Conservation (phyloP, 1,140 invertebrate species). For the Delia radicum region DNA sequence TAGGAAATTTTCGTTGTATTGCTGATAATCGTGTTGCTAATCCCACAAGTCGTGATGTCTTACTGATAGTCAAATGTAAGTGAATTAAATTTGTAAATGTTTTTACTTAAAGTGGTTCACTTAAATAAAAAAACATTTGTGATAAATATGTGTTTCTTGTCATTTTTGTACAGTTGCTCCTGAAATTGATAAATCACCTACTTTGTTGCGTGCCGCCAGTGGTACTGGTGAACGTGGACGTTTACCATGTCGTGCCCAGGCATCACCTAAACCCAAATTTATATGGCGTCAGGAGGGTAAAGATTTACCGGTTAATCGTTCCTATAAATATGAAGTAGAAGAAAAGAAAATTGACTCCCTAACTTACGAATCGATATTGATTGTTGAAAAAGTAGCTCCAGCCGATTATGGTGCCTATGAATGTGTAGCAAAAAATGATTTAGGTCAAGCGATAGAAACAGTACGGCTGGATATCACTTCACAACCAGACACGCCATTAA, state of each 20-base stretch:
- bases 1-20: conserved; percentile 86
- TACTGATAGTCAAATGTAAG: conserved; percentile 84
- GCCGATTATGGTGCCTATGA: conserved; percentile 89
- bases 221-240: conserved; percentile 80
- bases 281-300: conserved; percentile 75
- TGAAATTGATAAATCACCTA: conserved; percentile 80
- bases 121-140: background rate
- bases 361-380: conserved; percentile 75
- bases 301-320: conserved; percentile 49
- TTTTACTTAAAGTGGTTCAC: too few species aligned
- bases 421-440: conserved; percentile 83
- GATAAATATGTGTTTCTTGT: background rate
- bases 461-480: conserved; percentile 84
- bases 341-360: conserved; percentile 60
- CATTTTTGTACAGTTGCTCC: conserved; percentile 67
- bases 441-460: conserved; percentile 75
- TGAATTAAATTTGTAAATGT: too few species aligned
- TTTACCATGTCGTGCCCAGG: conserved; percentile 79
- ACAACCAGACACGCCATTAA: conserved; percentile 79
- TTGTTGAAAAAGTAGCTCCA: conserved; percentile 77
- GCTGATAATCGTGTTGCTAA: conserved; percentile 91
- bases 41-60: conserved; percentile 63
- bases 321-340: conserved; percentile 52
- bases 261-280: conserved; percentile 80
- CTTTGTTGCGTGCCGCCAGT: conserved; percentile 81